Conservation (phyloP, 2,113 vertebrate species). For the Planiliza haematocheilus region DNA sequence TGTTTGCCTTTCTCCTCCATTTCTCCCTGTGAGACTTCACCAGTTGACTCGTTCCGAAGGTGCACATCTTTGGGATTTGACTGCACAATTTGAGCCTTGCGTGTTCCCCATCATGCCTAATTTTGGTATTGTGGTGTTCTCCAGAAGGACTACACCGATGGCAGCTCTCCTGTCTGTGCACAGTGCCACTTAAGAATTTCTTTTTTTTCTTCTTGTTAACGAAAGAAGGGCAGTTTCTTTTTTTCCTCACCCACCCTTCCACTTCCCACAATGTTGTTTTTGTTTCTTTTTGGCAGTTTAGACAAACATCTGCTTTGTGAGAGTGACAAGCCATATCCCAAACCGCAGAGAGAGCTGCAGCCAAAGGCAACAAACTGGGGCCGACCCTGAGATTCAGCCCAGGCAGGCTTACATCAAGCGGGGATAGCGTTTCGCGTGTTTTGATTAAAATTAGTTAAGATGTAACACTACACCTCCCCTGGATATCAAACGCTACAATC, state of each 20-base stretch:
- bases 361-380: slow-evolving; percentile 98
- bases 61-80: slow-evolving; percentile 18
- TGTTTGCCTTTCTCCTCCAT: slow-evolving; percentile 71
- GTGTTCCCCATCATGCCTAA: slow-evolving; percentile 12
- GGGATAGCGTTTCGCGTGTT: slow-evolving; percentile 97
- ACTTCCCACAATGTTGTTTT: slow-evolving; percentile 96
- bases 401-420: slow-evolving; percentile 96
- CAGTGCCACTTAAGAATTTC: slow-evolving; percentile 53
- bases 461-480: slow-evolving; percentile 96
- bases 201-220: slow-evolving; percentile 77
- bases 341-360: slow-evolving; percentile 90
- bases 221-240: slow-evolving; percentile 75
- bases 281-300: slow-evolving; percentile 98
- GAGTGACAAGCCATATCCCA: slow-evolving; percentile 97
- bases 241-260: slow-evolving; percentile 61
- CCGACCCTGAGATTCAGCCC: slow-evolving; percentile 92
- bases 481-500: slow-evolving; percentile 94
- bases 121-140: slow-evolving; percentile 1
- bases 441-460: slow-evolving; percentile 99
- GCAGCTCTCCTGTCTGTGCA: slow-evolving; percentile 22
- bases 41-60: slow-evolving; percentile 24
- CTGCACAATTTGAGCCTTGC: not conserved
- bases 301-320: slow-evolving; percentile 99
- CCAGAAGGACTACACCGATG: slow-evolving; percentile 7
- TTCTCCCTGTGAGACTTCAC: slow-evolving; percentile 9